Evolutionary conservation across 2,888 invertebrate genomes (phyloP), one percentile per base, ranked within the genome.

Genomic region (Isotomurus palustris): DNA sequence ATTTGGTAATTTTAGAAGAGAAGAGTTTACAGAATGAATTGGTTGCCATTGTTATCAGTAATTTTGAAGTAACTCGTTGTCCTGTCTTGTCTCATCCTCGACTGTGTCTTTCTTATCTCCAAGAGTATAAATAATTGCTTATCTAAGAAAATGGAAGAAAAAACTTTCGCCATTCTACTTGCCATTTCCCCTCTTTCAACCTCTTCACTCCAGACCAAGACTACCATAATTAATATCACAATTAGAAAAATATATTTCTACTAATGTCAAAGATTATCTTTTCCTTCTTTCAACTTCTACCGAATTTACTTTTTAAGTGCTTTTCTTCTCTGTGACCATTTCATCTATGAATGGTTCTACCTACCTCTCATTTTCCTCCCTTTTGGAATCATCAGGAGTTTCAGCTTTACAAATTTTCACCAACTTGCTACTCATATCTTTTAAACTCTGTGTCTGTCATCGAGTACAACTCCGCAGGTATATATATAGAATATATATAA

Each of bases 161-260:
- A 62, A 62, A 62, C 56, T 62, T 62, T 62, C 56, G 55, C 58
- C 62, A 62, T 62, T 62, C 53, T 53, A 41, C 50, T 55, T 35
- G 55, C 52, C 48, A 52, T 63, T 53, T 60, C 60, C 47, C 49
- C 56, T 53, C 53, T 53, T 52, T 50, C 56, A 25, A 38, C 35
- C 55, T 29, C 47, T 47, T 51, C 47, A 43, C 40, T 50, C 44
- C 48, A 29, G 38, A 53, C 41, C 41, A 38, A 47, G 38, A 47
- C 51, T 51, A 24, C 59, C 58, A 60, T 66, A 66, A 66, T 66
- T 66, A 66, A 62, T 66, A 58, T 60, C 49, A 53, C 58, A 65
- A 66, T 66, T 62, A 60, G 62, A 66, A 62, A 66, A 66, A 66
- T 62, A 66, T 64, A 61, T 64, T 61, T 62, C 64, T 59, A 47